Conservation (phyloP, 2,888 invertebrate genomes). For the Eupithecia insigniata region DNA sequence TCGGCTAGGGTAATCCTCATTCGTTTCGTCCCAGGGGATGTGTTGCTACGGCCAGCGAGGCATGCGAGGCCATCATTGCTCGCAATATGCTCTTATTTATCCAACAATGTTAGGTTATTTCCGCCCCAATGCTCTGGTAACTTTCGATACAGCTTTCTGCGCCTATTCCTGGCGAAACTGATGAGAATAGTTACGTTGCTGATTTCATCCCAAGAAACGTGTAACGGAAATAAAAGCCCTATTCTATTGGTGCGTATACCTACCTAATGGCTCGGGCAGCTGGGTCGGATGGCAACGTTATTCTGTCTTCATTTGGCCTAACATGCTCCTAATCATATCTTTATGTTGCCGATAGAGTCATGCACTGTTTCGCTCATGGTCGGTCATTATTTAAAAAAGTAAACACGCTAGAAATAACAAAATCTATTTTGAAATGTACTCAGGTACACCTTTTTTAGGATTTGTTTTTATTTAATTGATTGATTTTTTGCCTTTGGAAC, state of each 20-base stretch:
- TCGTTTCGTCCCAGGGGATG: constrained; percentile 69
- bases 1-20: constrained; percentile 65
- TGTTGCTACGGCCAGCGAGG: constrained; percentile 60
- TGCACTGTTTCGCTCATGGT: background rate
- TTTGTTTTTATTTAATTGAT: too few species aligned
- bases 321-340: constrained; percentile 2
- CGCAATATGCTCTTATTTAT: constrained; percentile 72
- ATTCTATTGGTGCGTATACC: constrained; percentile 41
- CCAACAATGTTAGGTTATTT: constrained; percentile 67
- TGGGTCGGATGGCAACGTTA: constrained; percentile 26
- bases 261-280: constrained; percentile 26
- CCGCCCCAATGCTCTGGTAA: constrained; percentile 65
- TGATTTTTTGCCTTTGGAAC: too few species aligned
- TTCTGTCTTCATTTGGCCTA: constrained; percentile 22
- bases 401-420: too few species aligned
- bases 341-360: constrained; percentile 17
- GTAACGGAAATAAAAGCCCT: constrained; percentile 56
- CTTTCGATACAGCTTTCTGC: constrained; percentile 59
- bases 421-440: too few species aligned
- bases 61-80: constrained; percentile 62
- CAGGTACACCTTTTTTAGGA: too few species aligned
- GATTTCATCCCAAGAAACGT: constrained; percentile 54
- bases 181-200: constrained; percentile 53
- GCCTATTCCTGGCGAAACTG: constrained; percentile 52
- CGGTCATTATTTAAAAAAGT: too few species aligned